Evolutionary conservation across 2,113 vertebrate genomes (phyloP).

Genomic region (Crotalus tigris): DNA sequence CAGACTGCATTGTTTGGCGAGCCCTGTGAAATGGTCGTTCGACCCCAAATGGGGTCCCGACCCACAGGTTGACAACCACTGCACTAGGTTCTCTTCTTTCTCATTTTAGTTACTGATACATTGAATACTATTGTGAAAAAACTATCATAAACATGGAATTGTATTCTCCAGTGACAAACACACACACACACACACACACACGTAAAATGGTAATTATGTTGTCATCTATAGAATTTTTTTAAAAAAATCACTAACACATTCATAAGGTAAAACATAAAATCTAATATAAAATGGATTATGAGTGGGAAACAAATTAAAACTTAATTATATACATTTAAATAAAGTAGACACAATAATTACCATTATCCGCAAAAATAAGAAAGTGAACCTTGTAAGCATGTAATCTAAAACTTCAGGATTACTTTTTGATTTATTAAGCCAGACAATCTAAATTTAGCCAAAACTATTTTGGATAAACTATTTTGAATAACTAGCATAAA

Average conservation of each 20-base stretch:
- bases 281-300: neutral
- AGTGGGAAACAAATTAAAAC: neutral
- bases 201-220: neutral
- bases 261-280: neutral
- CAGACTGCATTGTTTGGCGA: no score
- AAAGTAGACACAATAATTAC: neutral
- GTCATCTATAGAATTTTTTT: neutral
- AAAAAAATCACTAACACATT: neutral
- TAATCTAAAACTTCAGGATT: neutral
- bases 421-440: neutral
- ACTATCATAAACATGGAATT: neutral
- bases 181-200: no score
- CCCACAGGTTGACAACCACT: no score
- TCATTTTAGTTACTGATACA: neutral
- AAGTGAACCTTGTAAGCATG: conserved; percentile 15
- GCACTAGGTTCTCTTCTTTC: neutral
- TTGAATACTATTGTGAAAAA: neutral
- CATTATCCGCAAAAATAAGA: neutral
- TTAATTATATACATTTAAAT: neutral
- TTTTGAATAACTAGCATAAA: neutral
- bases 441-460: neutral
- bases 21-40: no score
- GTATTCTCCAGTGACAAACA: neutral
- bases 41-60: no score
- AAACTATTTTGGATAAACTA: conserved; percentile 18